Evolutionary conservation across 2,797 vertebrate genomes (phyloP).

Genomic region (Diplodus puntazzo): DNA sequence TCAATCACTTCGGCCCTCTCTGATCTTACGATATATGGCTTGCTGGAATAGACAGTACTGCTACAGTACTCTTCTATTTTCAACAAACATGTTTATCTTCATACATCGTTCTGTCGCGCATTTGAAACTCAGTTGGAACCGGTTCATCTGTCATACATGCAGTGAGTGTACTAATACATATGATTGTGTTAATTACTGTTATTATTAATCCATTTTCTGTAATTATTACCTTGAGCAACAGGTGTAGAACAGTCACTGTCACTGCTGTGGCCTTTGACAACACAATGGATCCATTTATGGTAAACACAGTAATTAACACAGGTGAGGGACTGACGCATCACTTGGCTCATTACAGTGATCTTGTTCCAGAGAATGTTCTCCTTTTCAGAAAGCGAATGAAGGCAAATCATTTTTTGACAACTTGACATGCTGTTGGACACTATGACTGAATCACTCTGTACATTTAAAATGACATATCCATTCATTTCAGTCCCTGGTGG

Average conservation of each 20-base stretch:
- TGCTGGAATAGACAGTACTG: background rate
- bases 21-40: background rate
- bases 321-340: slow-evolving; percentile 7
- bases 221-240: slow-evolving; percentile 53
- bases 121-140: background rate
- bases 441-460: background rate
- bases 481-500: background rate
- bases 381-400: background rate
- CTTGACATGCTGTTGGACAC: background rate
- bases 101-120: background rate
- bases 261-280: slow-evolving; percentile 39
- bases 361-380: background rate
- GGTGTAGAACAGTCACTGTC: slow-evolving; percentile 39
- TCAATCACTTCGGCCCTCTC: background rate
- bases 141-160: slow-evolving; percentile 4
- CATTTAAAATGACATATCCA: background rate
- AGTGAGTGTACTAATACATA: background rate
- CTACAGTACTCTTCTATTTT: background rate
- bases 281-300: slow-evolving; percentile 42
- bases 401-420: background rate
- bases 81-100: background rate
- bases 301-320: slow-evolving; percentile 50
- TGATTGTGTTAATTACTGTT: slow-evolving; percentile 46
- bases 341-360: background rate
- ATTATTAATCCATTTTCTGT: slow-evolving; percentile 46